Evolutionary conservation across 2,888 invertebrate genomes (phyloP).

Genomic region (Synanthedon tipuliformis): DNA sequence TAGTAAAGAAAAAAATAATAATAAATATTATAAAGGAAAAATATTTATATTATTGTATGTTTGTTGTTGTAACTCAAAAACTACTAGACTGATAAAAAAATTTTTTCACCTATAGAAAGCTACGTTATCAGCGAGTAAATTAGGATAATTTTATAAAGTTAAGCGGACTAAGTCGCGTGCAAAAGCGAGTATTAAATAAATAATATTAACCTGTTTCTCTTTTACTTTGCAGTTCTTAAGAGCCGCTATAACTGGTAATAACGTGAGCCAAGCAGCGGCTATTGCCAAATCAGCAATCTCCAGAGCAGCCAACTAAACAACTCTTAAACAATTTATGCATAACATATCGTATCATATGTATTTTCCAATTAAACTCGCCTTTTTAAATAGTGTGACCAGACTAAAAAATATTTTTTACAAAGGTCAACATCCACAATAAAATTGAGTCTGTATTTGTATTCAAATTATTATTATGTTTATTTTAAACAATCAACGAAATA

Average conservation of each 20-base stretch:
- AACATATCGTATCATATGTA: constrained; percentile 16
- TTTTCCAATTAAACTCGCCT: background rate
- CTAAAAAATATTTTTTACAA: background rate
- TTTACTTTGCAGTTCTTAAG: constrained; percentile 28
- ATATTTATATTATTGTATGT: no score
- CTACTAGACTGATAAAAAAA: no score
- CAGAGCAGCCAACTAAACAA: constrained; percentile 7
- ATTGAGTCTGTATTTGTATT: background rate
- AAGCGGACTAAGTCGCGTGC: no score
- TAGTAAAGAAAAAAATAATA: no score
- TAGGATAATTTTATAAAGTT: no score
- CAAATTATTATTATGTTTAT: background rate
- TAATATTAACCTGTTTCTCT: constrained; percentile 1
- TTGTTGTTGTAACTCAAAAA: no score
- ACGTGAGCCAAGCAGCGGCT: constrained; percentile 17
- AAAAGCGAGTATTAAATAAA: background rate
- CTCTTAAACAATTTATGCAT: constrained; percentile 4
- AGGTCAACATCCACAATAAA: background rate
- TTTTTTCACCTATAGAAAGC: no score
- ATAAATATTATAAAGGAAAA: no score
- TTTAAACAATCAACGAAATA: background rate
- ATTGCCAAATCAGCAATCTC: constrained; percentile 22
- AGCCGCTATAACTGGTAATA: constrained; percentile 17
- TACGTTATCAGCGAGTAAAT: no score
- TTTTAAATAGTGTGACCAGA: background rate